A percentile compares a stretch with the other conserved stretches of the same genome.
Evolutionary conservation across 2,888 invertebrate species (phyloP).

Genomic region (Agapostemon virescens): DNA sequence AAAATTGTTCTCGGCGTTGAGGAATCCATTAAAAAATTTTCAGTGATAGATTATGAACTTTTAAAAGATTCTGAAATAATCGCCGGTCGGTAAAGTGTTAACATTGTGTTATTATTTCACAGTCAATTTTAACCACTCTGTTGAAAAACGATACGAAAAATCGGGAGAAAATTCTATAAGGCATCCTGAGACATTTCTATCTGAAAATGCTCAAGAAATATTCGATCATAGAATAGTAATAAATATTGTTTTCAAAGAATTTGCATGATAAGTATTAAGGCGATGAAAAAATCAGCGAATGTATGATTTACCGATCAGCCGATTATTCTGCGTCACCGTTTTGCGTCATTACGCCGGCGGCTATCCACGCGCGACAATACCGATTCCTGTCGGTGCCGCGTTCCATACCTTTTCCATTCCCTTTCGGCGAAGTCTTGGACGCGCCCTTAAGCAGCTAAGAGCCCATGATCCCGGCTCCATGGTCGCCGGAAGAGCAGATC

Average conservation of each 20-base stretch:
- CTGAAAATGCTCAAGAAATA: background rate
- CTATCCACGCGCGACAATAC: constrained; percentile 47
- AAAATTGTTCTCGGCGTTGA: too few species aligned
- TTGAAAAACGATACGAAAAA: too few species aligned
- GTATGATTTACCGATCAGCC: constrained; percentile 22
- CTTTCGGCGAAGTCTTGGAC: constrained; percentile 44
- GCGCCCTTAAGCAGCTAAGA: constrained; percentile 75
- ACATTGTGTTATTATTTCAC: background rate
- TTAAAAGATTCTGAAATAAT: too few species aligned
- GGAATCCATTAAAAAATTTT: too few species aligned
- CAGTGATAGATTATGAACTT: too few species aligned
- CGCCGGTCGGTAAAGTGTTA: too few species aligned
- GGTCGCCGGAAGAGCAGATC: constrained; percentile 66
- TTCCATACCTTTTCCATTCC: constrained; percentile 34
- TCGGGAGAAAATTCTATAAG: too few species aligned
- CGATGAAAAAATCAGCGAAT: background rate
- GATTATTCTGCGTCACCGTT: constrained; percentile 51
- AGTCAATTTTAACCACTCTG: background rate
- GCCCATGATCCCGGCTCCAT: constrained; percentile 68
- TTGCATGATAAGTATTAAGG: background rate
- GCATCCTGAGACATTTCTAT: background rate
- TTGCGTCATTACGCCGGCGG: constrained; percentile 41
- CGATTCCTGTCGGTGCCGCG: constrained; percentile 37
- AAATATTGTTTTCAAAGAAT: background rate
- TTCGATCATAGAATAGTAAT: background rate